Base-by-base conservation (phyloP, 2,888 invertebrate genomes). In the Tromatobia lineatoria region DNA sequence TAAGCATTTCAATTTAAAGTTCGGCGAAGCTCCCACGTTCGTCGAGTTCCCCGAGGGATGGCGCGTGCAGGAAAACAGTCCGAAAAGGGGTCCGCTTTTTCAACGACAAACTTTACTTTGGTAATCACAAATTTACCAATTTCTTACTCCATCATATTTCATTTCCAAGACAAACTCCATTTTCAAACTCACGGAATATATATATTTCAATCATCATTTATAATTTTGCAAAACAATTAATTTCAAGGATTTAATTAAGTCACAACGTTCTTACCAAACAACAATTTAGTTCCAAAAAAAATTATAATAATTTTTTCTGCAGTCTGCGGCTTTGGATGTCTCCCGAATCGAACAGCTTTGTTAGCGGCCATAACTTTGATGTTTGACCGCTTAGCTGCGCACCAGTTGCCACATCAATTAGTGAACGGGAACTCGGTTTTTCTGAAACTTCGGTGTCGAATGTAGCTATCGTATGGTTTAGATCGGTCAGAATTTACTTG, bases 1-100 rank as follows among this genome's bases (percentile, higher is more conserved):
- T 61, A 77, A 80, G 64, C 77, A 80, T 80, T 83, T 83, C 80
- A 83, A 83, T 83, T 83, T 77, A 83, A 83, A 83, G 83, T 83
- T 83, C 18, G 50, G 57, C 61, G 23, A 69, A 73, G 67, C 67
- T 50, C 13, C 29, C 15, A 66, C 25, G 67, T 57, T 67, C 47
- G 20, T 52, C 34, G 38, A 59, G 59, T 61, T 29, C 10, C 34
- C 25, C 18, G 15, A 42, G n/a, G 42, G 64, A 57, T 15, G n/a
- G n/a, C 50, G 71, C 13, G 71, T 57, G 38, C 57, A 74, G 50
- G 66, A 29, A 15, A 66, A 74, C 74, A 78, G 74, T 64, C n/a
- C n/a, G n/a, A n/a, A 23, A 59, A 66, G 69, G 20, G 10, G 75
- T 13, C 23, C 45, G 25, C 45, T 52, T 76, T 76, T 77, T 80